Conservation (phyloP, 2,888 invertebrate genomes). For the Lysandra coridon region DNA sequence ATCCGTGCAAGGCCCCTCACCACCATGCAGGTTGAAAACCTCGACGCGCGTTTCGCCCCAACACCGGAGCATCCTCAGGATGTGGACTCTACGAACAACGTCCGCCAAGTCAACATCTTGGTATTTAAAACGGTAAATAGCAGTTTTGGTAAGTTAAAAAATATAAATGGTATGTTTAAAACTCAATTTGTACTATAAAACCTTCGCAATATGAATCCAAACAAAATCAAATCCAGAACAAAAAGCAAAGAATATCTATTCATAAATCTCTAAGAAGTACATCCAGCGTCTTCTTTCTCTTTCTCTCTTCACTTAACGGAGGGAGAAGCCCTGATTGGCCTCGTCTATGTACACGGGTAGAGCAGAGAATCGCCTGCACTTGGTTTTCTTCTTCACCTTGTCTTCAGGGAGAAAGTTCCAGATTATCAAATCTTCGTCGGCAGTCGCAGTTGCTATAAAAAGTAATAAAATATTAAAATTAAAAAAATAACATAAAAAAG, state of each 20-base stretch:
- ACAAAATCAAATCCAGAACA: not conserved
- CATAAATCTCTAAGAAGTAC: slow-evolving; percentile 35
- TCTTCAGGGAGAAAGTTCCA: slow-evolving; percentile 75
- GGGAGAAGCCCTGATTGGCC: slow-evolving; percentile 51
- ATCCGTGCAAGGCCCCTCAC: too few relatives aligned
- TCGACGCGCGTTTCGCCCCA: too few relatives aligned
- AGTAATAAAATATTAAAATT: not conserved
- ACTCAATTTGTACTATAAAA: too few relatives aligned
- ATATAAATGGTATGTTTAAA: too few relatives aligned
- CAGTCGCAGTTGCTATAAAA: slow-evolving; percentile 67
- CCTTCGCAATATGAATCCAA: too few relatives aligned
- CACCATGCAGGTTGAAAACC: too few relatives aligned
- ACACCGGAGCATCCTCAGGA: too few relatives aligned
- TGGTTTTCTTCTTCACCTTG: slow-evolving; percentile 45
- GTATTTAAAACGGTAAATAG: too few relatives aligned
- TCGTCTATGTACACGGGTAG: slow-evolving; percentile 61
- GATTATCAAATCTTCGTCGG: slow-evolving; percentile 70
- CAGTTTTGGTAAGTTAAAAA: too few relatives aligned
- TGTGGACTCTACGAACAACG: too few relatives aligned
- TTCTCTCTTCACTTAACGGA: slow-evolving; percentile 39
- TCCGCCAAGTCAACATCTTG: too few relatives aligned
- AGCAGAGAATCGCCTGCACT: slow-evolving; percentile 52
- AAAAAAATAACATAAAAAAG: too few relatives aligned
- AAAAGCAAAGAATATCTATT: slow-evolving; percentile 24
- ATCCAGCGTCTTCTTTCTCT: slow-evolving; percentile 40